Percentiles rank a stretch among this genome's conserved stretches.
Evolutionary conservation across 2,888 invertebrate genomes (phyloP).

Genomic region (Acronicta aceris): DNA sequence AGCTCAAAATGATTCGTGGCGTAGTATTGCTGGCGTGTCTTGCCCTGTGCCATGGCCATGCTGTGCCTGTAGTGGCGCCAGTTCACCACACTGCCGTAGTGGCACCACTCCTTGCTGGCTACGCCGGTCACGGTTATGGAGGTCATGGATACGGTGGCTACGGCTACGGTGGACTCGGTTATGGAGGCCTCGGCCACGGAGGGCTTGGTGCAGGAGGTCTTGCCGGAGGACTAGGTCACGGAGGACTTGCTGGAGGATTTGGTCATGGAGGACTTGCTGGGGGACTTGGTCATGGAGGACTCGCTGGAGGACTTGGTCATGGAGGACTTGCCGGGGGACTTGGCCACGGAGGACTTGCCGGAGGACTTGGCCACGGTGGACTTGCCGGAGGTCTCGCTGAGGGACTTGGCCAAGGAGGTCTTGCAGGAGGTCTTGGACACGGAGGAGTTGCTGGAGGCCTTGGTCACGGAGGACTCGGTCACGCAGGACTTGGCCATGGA

Average conservation of each 20-base stretch:
- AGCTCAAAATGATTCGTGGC: conserved; percentile 69
- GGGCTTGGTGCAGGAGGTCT: conserved; percentile 39
- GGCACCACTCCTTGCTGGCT: conserved; percentile 60
- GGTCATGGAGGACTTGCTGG: conserved; percentile 14
- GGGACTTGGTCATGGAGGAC: conserved; percentile 4
- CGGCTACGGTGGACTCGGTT: conserved; percentile 34
- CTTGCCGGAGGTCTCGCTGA: conserved; percentile 15
- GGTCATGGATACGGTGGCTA: conserved; percentile 59
- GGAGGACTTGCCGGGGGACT: conserved; percentile 5
- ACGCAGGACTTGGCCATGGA: conserved; percentile 12
- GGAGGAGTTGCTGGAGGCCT: conserved; percentile 45
- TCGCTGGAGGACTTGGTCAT: conserved; percentile 12
- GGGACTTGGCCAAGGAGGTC: conserved; percentile 12
- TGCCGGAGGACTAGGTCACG: conserved; percentile 44
- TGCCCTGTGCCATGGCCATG: conserved; percentile 70
- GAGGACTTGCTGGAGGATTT: conserved; percentile 18
- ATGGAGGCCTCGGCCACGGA: conserved; percentile 24
- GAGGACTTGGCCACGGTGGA: conserved; percentile 42
- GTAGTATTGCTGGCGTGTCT: conserved; percentile 67
- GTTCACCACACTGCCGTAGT: conserved; percentile 68
- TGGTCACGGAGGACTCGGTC: conserved; percentile 45
- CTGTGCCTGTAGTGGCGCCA: conserved; percentile 69
- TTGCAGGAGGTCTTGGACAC: conserved; percentile 17
- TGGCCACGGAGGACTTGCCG: conserved; percentile 26
- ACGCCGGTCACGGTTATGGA: conserved; percentile 62